These are phyloP conservation scores for Leptoteleia sp. DNA, from an alignment of 1,140 invertebrate genomes.

Conservation along the genomic window DNA sequence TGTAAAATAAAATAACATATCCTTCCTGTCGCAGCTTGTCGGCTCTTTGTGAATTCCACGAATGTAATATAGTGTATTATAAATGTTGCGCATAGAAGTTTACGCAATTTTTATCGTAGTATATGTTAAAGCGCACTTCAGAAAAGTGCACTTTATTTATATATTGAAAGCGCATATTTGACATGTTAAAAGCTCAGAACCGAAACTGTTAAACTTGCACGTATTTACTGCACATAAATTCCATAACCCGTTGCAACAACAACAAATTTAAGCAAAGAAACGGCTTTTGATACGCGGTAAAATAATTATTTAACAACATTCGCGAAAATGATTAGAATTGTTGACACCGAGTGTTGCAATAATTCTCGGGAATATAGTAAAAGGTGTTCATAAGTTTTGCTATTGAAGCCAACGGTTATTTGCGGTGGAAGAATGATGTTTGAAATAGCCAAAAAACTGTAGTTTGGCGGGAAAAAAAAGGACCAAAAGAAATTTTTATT, in stretches of 20 bases:
- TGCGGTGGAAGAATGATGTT: no score
- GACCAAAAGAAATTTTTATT: no score
- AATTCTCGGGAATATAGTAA: no score
- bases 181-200: conserved; percentile 32
- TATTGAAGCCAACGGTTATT: no score
- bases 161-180: conserved; percentile 18
- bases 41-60: not conserved
- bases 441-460: no score
- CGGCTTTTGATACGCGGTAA: no score
- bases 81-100: conserved; percentile 4
- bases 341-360: no score
- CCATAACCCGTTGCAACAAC: conserved; percentile 7
- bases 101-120: conserved; percentile 8
- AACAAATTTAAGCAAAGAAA: not conserved
- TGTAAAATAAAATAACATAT: not conserved
- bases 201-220: conserved; percentile 27
- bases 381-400: no score
- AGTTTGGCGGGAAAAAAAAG: no score
- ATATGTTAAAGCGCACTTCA: conserved; percentile 26
- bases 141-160: conserved; percentile 33
- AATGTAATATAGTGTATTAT: conserved; percentile 4
- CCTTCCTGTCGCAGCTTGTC: not conserved
- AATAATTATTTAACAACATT: no score
- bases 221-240: conserved; percentile 34
- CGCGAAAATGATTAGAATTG: no score